Evolutionary conservation across 2,797 vertebrate genomes (phyloP).

Genomic region (Acrocephalus scirpaceus): DNA sequence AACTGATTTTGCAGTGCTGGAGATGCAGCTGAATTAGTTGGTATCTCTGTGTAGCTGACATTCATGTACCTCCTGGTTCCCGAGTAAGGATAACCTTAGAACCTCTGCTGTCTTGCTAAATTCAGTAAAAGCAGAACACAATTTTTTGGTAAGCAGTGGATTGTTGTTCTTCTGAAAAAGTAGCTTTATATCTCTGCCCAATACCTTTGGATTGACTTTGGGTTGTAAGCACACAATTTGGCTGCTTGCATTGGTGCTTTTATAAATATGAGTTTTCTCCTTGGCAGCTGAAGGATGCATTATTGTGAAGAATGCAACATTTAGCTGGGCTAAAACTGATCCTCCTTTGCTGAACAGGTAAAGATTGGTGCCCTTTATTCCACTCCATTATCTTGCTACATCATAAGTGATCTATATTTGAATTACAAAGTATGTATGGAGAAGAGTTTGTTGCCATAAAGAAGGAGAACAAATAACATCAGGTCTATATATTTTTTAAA

Average conservation of each 20-base stretch:
- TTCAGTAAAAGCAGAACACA: background rate
- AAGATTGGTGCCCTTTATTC: background rate
- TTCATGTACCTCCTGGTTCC: background rate
- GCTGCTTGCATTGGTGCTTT: background rate
- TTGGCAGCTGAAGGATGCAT: slow-evolving; percentile 80
- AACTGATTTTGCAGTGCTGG: background rate
- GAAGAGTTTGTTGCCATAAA: background rate
- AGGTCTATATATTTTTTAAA: accelerated
- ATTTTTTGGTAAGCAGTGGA: background rate
- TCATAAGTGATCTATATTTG: background rate
- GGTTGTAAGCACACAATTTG: background rate
- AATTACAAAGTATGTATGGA: background rate
- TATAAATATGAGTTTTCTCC: background rate
- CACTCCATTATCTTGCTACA: background rate
- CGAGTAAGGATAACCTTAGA: background rate
- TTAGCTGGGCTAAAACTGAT: slow-evolving; percentile 90
- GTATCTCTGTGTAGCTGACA: background rate
- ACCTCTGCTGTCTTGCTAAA: background rate
- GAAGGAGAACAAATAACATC: background rate
- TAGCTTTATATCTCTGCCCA: background rate
- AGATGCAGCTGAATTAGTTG: background rate
- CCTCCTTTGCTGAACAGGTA: slow-evolving; percentile 85
- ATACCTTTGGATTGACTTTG: background rate
- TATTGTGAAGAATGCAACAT: slow-evolving; percentile 83
- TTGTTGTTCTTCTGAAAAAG: background rate